phyloP scores from a whole-genome alignment of 1,140 invertebrate genomes.

The Pseudomyrmex concolor region DNA sequence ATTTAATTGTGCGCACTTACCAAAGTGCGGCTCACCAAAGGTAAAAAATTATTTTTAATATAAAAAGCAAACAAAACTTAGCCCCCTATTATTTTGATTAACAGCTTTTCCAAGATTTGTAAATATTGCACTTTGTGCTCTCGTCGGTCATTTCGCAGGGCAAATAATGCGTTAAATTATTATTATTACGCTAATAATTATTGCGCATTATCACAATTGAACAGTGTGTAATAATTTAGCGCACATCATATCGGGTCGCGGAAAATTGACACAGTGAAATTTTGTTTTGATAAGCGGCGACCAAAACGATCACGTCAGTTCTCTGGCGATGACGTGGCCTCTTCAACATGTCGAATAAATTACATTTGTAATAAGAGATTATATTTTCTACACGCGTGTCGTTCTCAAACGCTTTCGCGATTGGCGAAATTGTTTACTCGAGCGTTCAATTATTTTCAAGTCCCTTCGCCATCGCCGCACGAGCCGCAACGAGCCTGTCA shows the following conservation, averaged over 20 bases:
- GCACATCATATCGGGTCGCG: constrained; percentile 3
- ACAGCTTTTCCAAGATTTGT: constrained; percentile 54
- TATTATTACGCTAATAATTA: constrained; percentile 47
- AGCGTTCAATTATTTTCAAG: constrained; percentile 32
- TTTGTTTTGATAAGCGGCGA: constrained; percentile 7
- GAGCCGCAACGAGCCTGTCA: constrained; percentile 19
- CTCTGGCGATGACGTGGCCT: neutral
- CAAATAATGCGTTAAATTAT: constrained; percentile 48
- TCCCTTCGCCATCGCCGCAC: constrained; percentile 14
- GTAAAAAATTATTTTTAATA: constrained; percentile 41
- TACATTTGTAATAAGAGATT: neutral
- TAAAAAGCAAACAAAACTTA: constrained; percentile 29
- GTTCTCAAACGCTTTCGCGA: constrained; percentile 17
- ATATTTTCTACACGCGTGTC: too few species aligned
- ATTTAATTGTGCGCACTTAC: neutral
- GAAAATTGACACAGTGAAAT: constrained; percentile 15
- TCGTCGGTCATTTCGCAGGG: constrained; percentile 24
- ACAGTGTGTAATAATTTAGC: constrained; percentile 43
- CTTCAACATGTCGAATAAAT: neutral
- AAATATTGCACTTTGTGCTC: constrained; percentile 47
- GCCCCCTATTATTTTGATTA: constrained; percentile 37
- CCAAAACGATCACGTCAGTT: neutral
- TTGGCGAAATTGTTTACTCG: constrained; percentile 20
- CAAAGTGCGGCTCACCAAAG: too few species aligned
- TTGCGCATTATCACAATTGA: constrained; percentile 45